Evolutionary conservation across 2,888 invertebrate genomes (phyloP).

Genomic region (Byasa hedistus): DNA sequence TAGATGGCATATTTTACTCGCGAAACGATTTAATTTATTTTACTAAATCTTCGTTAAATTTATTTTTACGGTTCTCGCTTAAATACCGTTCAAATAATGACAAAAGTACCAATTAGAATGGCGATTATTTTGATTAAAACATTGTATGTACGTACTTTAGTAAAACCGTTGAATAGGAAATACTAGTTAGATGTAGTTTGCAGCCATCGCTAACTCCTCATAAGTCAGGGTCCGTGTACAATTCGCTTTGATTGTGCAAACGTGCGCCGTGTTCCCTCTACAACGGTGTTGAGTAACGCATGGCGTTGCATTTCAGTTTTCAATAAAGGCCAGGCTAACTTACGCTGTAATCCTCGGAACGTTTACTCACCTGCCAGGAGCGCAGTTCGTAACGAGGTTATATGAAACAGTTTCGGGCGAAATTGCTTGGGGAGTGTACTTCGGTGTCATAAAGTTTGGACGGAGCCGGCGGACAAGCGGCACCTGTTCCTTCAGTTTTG

Average conservation of each 20-base stretch:
- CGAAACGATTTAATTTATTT: too few species aligned
- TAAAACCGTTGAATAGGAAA: background rate
- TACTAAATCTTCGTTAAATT: too few species aligned
- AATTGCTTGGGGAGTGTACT: constrained; percentile 68
- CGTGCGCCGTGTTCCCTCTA: constrained; percentile 9
- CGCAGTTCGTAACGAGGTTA: constrained; percentile 71
- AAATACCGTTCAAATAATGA: too few species aligned
- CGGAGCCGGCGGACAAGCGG: constrained; percentile 61
- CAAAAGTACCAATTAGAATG: too few species aligned
- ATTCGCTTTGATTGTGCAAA: constrained; percentile 17
- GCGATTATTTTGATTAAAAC: background rate
- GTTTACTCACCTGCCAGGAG: constrained; percentile 61
- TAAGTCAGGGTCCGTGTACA: constrained; percentile 15
- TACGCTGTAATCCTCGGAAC: constrained; percentile 62
- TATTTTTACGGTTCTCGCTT: too few species aligned
- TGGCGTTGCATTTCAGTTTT: constrained; percentile 49
- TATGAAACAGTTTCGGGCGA: constrained; percentile 67
- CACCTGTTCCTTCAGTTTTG: constrained; percentile 51
- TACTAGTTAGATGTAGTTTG: constrained; percentile 5
- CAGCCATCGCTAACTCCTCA: constrained; percentile 2
- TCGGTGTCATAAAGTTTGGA: constrained; percentile 73
- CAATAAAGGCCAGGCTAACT: constrained; percentile 67
- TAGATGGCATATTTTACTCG: too few species aligned
- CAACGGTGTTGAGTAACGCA: constrained; percentile 31
- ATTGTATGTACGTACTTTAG: too few species aligned